phyloP scores from a whole-genome alignment of 2,888 invertebrate genomes.

The Hypselothyrea guttata region DNA sequence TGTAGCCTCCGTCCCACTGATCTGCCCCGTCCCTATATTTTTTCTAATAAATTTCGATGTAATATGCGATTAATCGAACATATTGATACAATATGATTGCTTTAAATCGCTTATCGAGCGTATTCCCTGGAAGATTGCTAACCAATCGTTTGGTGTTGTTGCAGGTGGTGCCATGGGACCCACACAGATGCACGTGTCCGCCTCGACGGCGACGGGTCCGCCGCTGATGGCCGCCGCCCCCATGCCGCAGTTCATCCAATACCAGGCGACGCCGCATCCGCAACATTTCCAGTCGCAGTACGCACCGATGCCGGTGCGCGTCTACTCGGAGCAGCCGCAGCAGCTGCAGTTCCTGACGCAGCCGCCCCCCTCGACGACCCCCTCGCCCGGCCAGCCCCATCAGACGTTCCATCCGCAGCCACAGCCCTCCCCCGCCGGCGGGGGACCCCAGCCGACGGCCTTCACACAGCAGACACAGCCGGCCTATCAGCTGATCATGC shows the following conservation, averaged over 20 bases:
- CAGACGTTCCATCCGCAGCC: slow-evolving; percentile 85
- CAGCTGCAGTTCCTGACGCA: slow-evolving; percentile 84
- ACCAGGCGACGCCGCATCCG: slow-evolving; percentile 85
- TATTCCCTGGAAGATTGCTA: neutral
- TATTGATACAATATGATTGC: too few relatives aligned
- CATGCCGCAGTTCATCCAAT: slow-evolving; percentile 87
- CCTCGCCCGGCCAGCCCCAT: slow-evolving; percentile 84
- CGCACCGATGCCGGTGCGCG: slow-evolving; percentile 85
- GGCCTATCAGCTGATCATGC: slow-evolving; percentile 84
- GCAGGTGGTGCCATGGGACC: slow-evolving; percentile 83
- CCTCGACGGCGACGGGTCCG: slow-evolving; percentile 88
- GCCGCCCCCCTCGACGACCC: slow-evolving; percentile 84
- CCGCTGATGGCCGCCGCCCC: slow-evolving; percentile 92
- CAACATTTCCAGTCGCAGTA: slow-evolving; percentile 83
- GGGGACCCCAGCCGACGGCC: slow-evolving; percentile 83
- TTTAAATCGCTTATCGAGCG: neutral
- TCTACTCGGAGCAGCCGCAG: slow-evolving; percentile 86
- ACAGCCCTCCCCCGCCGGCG: slow-evolving; percentile 84
- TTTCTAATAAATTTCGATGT: too few relatives aligned
- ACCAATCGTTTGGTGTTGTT: slow-evolving; percentile 10
- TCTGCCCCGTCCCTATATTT: too few relatives aligned
- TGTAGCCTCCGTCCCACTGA: too few relatives aligned
- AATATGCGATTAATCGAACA: too few relatives aligned
- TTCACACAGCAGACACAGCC: slow-evolving; percentile 82
- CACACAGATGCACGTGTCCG: slow-evolving; percentile 90